phyloP scores from a whole-genome alignment of 2,888 invertebrate species.

The Spodoptera exigua region DNA sequence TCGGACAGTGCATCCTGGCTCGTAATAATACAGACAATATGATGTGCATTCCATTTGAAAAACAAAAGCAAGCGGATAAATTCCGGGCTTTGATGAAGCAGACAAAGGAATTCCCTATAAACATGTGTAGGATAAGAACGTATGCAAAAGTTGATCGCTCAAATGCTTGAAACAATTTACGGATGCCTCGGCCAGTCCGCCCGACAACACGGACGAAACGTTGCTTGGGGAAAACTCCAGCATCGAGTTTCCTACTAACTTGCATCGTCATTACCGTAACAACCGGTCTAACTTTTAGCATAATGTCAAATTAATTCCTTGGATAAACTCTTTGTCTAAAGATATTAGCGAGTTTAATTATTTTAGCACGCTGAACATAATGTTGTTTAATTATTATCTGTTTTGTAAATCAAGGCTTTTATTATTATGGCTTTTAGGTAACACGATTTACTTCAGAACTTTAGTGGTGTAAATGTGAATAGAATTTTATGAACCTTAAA shows the following conservation, averaged over 20 bases:
- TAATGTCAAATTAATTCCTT: conserved; percentile 50
- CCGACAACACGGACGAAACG: conserved; percentile 44
- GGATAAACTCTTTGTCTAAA: conserved; percentile 43
- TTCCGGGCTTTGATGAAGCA: conserved; percentile 14
- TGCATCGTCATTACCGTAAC: conserved; percentile 44
- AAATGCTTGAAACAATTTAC: conserved; percentile 48
- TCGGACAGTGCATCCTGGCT: conserved; percentile 5
- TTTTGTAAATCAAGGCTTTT: conserved; percentile 8
- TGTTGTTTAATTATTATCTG: conserved; percentile 23
- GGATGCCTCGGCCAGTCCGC: conserved; percentile 20
- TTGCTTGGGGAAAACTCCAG: conserved; percentile 35
- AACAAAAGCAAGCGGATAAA: conserved; percentile 16
- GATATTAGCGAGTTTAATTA: conserved; percentile 36
- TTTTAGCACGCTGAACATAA: conserved; percentile 25
- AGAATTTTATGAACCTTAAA: too few species aligned
- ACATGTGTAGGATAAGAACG: conserved; percentile 39
- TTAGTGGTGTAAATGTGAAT: too few species aligned
- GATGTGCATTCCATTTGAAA: conserved; percentile 10
- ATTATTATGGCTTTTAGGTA: too few species aligned
- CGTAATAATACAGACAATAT: background rate
- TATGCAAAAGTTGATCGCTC: conserved; percentile 37
- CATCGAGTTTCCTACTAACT: conserved; percentile 38
- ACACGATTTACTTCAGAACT: too few species aligned
- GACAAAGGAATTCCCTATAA: conserved; percentile 38
- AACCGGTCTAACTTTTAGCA: conserved; percentile 44